Evolutionary conservation across 1,140 invertebrate genomes (phyloP).

Genomic region (Cotesia glomerata): DNA sequence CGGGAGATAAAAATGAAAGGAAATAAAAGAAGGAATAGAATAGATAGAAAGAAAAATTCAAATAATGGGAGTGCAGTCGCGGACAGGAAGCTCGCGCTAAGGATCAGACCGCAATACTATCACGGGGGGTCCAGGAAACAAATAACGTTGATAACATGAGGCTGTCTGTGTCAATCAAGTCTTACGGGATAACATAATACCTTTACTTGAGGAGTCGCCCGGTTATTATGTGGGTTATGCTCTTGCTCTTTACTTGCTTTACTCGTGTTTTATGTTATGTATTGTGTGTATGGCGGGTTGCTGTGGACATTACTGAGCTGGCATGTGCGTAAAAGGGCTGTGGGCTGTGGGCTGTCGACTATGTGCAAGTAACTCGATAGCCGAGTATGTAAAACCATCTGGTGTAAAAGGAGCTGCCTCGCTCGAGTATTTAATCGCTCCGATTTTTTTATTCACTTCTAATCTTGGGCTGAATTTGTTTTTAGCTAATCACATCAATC

Average conservation of each 20-base stretch:
- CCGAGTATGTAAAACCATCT: slow-evolving; percentile 59
- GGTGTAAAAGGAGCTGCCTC: slow-evolving; percentile 62
- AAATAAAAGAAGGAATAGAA: background rate
- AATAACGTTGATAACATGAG: slow-evolving; percentile 49
- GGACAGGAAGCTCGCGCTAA: background rate
- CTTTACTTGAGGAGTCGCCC: slow-evolving; percentile 20
- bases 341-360: no score
- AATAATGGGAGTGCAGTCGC: background rate
- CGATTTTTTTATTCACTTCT: slow-evolving; percentile 32
- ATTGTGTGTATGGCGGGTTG: no score
- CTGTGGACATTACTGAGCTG: background rate
- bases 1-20: background rate
- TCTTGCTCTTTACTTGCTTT: no score
- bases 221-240: background rate
- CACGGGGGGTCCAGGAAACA: slow-evolving; percentile 34
- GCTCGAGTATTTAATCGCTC: slow-evolving; percentile 61
- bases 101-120: slow-evolving; percentile 4
- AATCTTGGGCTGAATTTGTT: slow-evolving; percentile 30
- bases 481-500: slow-evolving; percentile 17
- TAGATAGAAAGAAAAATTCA: background rate
- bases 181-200: no score
- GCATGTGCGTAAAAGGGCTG: slow-evolving; percentile 31
- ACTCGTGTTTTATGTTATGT: no score
- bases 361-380: slow-evolving; percentile 56
- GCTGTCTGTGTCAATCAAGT: slow-evolving; percentile 31